Conservation (phyloP, 2,888 invertebrate genomes). For the Napeogenes sylphis region DNA sequence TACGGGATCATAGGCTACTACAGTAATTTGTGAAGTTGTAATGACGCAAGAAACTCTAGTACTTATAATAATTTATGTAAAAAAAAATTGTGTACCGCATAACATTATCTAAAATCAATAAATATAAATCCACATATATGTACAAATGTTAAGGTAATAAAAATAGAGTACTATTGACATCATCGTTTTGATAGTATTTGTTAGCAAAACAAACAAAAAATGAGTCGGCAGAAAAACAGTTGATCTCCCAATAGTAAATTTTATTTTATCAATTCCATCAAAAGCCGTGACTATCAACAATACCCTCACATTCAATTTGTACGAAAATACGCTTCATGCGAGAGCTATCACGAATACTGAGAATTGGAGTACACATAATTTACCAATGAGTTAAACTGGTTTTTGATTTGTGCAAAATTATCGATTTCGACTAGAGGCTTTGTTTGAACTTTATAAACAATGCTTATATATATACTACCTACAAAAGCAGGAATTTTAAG, state of each 20-base stretch:
- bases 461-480: not conserved
- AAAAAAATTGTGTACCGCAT: no score
- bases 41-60: not conserved
- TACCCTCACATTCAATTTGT: slow-evolving; percentile 1
- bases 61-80: no score
- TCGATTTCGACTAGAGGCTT: not conserved
- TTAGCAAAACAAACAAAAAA: not conserved
- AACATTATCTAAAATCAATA: no score
- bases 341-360: not conserved
- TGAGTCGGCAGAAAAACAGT: not conserved
- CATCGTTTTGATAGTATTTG: not conserved
- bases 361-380: not conserved
- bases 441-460: not conserved
- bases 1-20: slow-evolving; percentile 14
- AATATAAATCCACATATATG: no score
- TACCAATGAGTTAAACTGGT: not conserved
- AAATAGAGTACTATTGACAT: not conserved
- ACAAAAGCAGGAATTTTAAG: no score
- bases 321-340: not conserved
- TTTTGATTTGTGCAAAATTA: not conserved
- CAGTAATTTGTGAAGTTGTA: slow-evolving; percentile 8
- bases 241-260: not conserved
- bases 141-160: no score
- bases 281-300: not conserved
- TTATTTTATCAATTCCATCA: slow-evolving; percentile 1